Conservation (phyloP, 2,113 vertebrate genomes). For the Lathamus discolor region DNA sequence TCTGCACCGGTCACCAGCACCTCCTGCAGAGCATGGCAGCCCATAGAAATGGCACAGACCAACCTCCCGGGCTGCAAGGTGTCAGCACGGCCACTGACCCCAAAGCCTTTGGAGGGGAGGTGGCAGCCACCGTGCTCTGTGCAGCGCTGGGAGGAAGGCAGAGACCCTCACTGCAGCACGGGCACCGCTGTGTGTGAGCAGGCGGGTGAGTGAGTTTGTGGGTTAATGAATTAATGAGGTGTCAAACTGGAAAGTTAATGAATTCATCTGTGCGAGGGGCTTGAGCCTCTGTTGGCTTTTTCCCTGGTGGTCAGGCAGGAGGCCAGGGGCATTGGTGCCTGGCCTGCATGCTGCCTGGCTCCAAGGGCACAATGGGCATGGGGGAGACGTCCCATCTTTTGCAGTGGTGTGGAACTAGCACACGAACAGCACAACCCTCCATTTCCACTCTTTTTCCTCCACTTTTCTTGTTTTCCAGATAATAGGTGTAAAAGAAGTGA, state of each 20-base stretch:
- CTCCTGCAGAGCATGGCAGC: background rate
- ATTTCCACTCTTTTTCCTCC: background rate
- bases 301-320: background rate
- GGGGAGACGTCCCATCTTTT: background rate
- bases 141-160: rapidly evolving
- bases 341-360: rapidly evolving
- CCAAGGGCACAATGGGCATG: rapidly evolving
- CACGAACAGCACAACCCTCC: background rate
- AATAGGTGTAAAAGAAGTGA: constrained; percentile 14
- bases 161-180: rapidly evolving
- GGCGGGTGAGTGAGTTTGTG: background rate
- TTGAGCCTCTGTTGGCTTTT: background rate
- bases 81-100: background rate
- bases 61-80: background rate
- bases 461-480: rapidly evolving
- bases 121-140: rapidly evolving
- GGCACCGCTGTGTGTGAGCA: background rate
- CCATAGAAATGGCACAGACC: background rate
- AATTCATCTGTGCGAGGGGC: background rate
- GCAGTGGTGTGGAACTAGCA: background rate
- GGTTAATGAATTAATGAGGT: background rate
- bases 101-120: background rate
- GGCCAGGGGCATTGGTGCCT: background rate
- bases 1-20: background rate
- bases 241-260: background rate